phyloP scores from a whole-genome alignment of 1,140 invertebrate genomes.

The Arion vulgaris region DNA sequence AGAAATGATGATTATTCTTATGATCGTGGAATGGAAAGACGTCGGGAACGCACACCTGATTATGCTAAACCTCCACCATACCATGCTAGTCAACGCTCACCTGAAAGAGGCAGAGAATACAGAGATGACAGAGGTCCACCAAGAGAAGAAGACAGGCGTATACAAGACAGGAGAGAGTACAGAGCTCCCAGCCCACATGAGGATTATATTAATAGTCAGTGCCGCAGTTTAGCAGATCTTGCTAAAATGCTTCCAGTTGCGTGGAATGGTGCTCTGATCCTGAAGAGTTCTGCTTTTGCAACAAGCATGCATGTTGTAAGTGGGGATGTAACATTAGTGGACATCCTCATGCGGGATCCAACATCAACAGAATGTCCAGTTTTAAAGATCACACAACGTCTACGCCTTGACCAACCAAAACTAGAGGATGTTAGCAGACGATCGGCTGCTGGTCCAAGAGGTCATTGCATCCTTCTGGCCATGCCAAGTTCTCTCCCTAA shows the following conservation, averaged over 20 bases:
- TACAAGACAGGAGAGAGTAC: constrained; percentile 45
- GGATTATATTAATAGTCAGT: constrained; percentile 29
- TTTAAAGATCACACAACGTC: constrained; percentile 92
- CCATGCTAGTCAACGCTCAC: constrained; percentile 20
- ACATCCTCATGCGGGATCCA: constrained; percentile 85
- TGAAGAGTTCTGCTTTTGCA: constrained; percentile 96
- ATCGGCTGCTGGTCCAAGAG: constrained; percentile 88
- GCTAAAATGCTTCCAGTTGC: constrained; percentile 81
- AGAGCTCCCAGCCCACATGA: constrained; percentile 38
- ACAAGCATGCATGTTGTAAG: constrained; percentile 95
- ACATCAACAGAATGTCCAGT: constrained; percentile 78
- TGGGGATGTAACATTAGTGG: constrained; percentile 93
- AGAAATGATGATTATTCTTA: constrained; percentile 45
- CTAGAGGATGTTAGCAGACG: constrained; percentile 95
- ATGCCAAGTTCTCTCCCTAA: constrained; percentile 81
- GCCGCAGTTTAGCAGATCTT: constrained; percentile 65
- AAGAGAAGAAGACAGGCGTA: constrained; percentile 26
- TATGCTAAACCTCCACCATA: constrained; percentile 10
- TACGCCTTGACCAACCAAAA: constrained; percentile 93
- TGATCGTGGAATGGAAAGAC: constrained; percentile 4
- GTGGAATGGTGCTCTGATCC: constrained; percentile 94
- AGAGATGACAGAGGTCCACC: constrained; percentile 23
- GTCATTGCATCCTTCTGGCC: constrained; percentile 87
- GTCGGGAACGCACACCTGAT: constrained; percentile 27
- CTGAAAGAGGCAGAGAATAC: constrained; percentile 31